Conservation (phyloP, 2,113 vertebrate species). For the Protobothrops flavoviridis region DNA sequence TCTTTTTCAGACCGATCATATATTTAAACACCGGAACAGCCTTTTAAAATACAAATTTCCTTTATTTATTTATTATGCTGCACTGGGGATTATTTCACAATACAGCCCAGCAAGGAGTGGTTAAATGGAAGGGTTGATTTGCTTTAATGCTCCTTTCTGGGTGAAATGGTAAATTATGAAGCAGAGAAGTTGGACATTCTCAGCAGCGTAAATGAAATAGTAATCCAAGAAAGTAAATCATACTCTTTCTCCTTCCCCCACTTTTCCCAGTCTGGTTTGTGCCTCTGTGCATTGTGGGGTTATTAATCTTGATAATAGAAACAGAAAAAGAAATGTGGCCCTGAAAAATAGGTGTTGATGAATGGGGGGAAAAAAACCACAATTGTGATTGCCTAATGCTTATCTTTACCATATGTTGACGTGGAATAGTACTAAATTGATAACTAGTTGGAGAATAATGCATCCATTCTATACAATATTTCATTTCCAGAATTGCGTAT, state of each 20-base stretch:
- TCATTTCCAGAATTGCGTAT: neutral
- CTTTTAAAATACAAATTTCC: neutral
- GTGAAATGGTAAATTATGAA: conserved; percentile 46
- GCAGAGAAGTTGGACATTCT: conserved; percentile 45
- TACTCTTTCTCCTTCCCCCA: neutral
- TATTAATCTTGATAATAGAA: conserved; percentile 62
- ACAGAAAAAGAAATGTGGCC: conserved; percentile 46
- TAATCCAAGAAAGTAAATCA: conserved; percentile 55
- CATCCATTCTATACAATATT: conserved; percentile 5
- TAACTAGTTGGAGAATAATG: neutral
- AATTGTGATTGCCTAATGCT: neutral
- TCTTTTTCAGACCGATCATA: neutral
- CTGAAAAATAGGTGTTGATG: conserved; percentile 52
- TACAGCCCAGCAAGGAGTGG: neutral
- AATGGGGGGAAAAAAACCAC: neutral
- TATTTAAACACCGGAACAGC: neutral
- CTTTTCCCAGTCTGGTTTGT: neutral
- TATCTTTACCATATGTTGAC: neutral
- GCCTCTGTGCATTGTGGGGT: conserved; percentile 37
- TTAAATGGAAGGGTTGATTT: neutral
- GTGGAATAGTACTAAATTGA: conserved; percentile 5
- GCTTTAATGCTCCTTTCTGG: conserved; percentile 32
- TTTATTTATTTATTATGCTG: neutral
- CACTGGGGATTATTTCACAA: conserved; percentile 15
- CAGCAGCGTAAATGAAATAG: conserved; percentile 52